Evolutionary conservation across 2,888 invertebrate genomes (phyloP).

Genomic region (Caenorhabditis macrosperma): DNA sequence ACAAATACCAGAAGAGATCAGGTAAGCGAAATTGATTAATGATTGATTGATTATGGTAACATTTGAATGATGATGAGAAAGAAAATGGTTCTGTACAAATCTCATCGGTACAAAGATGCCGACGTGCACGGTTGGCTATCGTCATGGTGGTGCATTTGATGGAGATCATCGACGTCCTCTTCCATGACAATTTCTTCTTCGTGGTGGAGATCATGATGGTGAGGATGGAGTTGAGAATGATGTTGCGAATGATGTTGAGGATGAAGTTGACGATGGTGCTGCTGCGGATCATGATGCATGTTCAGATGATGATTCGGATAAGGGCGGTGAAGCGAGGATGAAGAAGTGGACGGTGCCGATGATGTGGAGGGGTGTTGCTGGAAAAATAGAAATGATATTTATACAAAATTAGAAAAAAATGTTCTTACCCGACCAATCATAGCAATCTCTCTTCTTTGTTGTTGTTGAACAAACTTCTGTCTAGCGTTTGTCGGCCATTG

Average conservation of each 20-base stretch:
- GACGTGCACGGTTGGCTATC: constrained; percentile 45
- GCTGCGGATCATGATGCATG: not conserved
- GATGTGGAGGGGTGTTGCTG: too few relatives aligned
- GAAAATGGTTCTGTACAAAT: not conserved
- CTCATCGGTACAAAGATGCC: constrained; percentile 18
- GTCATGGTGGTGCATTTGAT: not conserved
- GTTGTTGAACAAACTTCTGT: constrained; percentile 1
- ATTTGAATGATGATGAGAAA: not conserved
- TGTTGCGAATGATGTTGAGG: not conserved
- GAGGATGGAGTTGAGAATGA: not conserved
- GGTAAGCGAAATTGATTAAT: not conserved
- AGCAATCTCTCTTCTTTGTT: not conserved
- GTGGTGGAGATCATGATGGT: not conserved
- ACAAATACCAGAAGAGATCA: not conserved
- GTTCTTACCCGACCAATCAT: too few relatives aligned
- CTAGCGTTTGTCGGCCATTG: too few relatives aligned
- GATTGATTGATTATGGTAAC: too few relatives aligned
- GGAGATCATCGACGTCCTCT: not conserved
- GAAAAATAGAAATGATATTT: too few relatives aligned
- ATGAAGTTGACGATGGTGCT: not conserved
- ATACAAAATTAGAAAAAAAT: too few relatives aligned
- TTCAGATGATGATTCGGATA: too few relatives aligned
- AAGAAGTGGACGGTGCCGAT: too few relatives aligned
- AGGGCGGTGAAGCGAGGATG: too few relatives aligned
- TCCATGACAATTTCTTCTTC: constrained; percentile 3